Conservation (phyloP, 2,888 invertebrate genomes). For the Dryomyza anilis region DNA sequence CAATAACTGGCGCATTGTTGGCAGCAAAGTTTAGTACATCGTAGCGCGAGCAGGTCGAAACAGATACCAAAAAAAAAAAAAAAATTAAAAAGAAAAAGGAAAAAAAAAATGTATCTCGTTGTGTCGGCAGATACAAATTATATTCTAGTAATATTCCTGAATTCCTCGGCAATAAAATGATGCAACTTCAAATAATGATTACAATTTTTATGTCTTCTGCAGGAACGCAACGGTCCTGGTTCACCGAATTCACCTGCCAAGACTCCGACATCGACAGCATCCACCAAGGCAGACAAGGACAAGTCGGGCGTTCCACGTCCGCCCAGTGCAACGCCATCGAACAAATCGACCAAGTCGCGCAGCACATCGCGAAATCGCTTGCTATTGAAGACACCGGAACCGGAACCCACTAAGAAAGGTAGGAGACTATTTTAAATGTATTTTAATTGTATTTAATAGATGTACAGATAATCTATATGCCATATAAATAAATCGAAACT, state of each 20-base stretch:
- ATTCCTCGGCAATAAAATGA: not conserved
- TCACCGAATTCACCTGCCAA: slow-evolving; percentile 76
- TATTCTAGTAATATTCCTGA: slow-evolving; percentile 43
- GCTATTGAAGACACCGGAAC: slow-evolving; percentile 74
- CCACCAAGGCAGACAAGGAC: slow-evolving; percentile 51
- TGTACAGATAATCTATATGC: no score
- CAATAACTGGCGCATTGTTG: slow-evolving; percentile 32
- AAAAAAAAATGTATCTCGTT: slow-evolving; percentile 53
- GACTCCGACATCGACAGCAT: slow-evolving; percentile 64
- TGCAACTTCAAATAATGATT: not conserved
- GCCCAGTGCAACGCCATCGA: slow-evolving; percentile 61
- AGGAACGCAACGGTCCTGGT: slow-evolving; percentile 70
- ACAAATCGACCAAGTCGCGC: slow-evolving; percentile 60
- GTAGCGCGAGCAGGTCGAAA: slow-evolving; percentile 22
- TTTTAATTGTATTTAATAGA: no score
- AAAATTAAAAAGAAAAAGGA: slow-evolving; percentile 15
- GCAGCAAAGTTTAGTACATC: slow-evolving; percentile 31
- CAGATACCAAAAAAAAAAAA: slow-evolving; percentile 8
- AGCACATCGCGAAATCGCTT: slow-evolving; percentile 60
- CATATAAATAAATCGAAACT: not conserved
- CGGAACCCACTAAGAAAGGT: slow-evolving; percentile 76
- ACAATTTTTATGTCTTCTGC: slow-evolving; percentile 13
- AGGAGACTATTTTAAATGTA: no score
- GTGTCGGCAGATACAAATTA: slow-evolving; percentile 49
- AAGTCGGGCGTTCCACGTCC: slow-evolving; percentile 59